Conservation (phyloP, 2,113 vertebrate genomes). For the Podilymbus podiceps region DNA sequence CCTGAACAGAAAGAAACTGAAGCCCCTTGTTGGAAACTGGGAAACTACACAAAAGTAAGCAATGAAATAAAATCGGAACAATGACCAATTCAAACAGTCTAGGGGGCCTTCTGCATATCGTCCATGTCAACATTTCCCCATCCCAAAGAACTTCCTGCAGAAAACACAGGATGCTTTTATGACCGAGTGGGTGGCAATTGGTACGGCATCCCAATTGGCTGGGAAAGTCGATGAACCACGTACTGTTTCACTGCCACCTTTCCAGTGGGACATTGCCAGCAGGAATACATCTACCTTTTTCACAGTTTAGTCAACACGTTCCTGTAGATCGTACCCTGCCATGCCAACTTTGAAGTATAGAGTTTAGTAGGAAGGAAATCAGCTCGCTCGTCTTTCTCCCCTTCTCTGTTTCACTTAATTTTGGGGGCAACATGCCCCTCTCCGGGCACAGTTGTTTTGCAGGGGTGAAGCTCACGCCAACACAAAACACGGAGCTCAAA, state of each 20-base stretch:
- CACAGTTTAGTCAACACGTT: neutral
- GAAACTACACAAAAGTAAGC: neutral
- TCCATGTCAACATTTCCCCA: neutral
- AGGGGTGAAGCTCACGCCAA: neutral
- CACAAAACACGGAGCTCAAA: neutral
- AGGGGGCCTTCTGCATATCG: neutral
- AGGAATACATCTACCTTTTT: neutral
- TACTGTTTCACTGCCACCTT: neutral
- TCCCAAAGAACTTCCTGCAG: neutral
- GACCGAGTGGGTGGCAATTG: neutral
- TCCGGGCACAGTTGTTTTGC: neutral
- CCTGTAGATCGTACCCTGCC: neutral
- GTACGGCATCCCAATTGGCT: neutral
- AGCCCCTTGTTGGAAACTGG: neutral
- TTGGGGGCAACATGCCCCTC: neutral
- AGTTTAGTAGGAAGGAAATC: neutral
- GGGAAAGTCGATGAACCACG: neutral
- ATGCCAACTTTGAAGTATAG: neutral
- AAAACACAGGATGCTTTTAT: conserved; percentile 28
- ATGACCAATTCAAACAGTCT: neutral
- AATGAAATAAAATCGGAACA: neutral
- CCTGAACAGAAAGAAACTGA: neutral
- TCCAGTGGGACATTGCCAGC: neutral
- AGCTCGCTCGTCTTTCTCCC: neutral
- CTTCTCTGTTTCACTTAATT: neutral